Conservation (phyloP, 2,888 invertebrate genomes). For the Volucella inanis region DNA sequence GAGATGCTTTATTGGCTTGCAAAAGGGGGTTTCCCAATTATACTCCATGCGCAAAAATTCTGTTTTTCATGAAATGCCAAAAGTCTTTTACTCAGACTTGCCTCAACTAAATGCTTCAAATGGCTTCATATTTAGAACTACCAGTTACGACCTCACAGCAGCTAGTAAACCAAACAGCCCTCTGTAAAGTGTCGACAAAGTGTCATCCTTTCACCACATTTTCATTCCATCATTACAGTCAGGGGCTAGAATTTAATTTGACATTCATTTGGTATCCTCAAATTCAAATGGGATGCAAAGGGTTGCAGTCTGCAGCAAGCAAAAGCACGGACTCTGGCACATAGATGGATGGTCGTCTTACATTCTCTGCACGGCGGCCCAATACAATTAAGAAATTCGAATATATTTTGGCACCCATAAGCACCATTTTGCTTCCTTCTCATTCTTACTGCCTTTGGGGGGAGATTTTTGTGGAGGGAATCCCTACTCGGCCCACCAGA, state of each 20-base stretch:
- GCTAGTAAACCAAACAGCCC: not conserved
- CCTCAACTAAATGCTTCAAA: slow-evolving; percentile 41
- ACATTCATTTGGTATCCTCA: slow-evolving; percentile 57
- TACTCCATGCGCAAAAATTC: slow-evolving; percentile 46
- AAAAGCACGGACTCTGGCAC: not conserved
- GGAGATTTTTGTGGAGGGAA: slow-evolving; percentile 13
- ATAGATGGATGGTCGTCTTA: slow-evolving; percentile 10
- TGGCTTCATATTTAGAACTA: not conserved
- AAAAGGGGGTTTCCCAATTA: slow-evolving; percentile 59
- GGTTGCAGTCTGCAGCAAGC: not conserved
- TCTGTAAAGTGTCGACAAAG: slow-evolving; percentile 38
- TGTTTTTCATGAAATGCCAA: slow-evolving; percentile 42
- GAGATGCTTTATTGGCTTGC: slow-evolving; percentile 49
- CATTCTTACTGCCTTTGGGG: slow-evolving; percentile 6
- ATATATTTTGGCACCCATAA: slow-evolving; percentile 62
- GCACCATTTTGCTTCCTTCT: slow-evolving; percentile 25
- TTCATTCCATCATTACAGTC: slow-evolving; percentile 44
- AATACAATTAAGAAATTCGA: slow-evolving; percentile 70
- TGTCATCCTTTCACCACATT: slow-evolving; percentile 51
- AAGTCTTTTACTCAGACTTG: slow-evolving; percentile 37
- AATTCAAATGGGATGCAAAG: slow-evolving; percentile 10
- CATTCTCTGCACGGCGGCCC: slow-evolving; percentile 53
- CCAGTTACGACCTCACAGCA: too few relatives aligned
- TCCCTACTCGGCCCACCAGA: slow-evolving; percentile 4
- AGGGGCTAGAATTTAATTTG: slow-evolving; percentile 60